A percentile compares a stretch with the other conserved stretches of the same genome.
phyloP scores from a whole-genome alignment of 35 echinoderm and acorn worm genomes.

The Ophioderma brevispina region DNA sequence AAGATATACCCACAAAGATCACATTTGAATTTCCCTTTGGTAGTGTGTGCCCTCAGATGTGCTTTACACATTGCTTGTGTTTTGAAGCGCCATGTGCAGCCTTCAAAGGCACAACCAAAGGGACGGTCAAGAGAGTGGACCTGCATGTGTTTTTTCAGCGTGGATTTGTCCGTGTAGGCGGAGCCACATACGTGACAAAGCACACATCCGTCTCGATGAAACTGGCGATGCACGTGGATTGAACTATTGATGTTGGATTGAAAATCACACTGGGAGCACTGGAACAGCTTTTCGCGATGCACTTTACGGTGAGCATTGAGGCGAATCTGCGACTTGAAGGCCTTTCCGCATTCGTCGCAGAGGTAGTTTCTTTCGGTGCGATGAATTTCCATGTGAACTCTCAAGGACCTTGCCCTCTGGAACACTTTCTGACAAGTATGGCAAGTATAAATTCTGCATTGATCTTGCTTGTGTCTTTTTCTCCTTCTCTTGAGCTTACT shows the following conservation, averaged over 20 bases:
- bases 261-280: conserved; percentile 79
- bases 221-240: conserved; percentile 68
- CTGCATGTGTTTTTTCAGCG: conserved; percentile 75
- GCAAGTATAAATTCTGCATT: neutral
- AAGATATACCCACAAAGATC: conserved; percentile 59
- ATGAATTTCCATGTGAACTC: conserved; percentile 67
- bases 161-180: conserved; percentile 74
- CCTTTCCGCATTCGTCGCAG: conserved; percentile 92
- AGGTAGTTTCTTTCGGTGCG: conserved; percentile 72
- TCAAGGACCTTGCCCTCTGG: neutral
- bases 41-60: conserved; percentile 67
- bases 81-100: conserved; percentile 90
- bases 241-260: conserved; percentile 62
- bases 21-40: conserved; percentile 74
- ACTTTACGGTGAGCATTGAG: conserved; percentile 69
- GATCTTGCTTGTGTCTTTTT: conserved; percentile 1
- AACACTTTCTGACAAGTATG: conserved; percentile 18
- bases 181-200: conserved; percentile 90
- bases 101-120: conserved; percentile 67
- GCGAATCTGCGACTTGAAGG: conserved; percentile 67
- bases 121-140: conserved; percentile 81
- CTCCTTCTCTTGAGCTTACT: neutral
- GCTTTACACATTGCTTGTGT: conserved; percentile 77
- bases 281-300: conserved; percentile 74
- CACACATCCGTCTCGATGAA: conserved; percentile 65